These are phyloP conservation scores for Carassius gibelio DNA, from an alignment of 2,113 vertebrate species.

Conservation along the genomic window DNA sequence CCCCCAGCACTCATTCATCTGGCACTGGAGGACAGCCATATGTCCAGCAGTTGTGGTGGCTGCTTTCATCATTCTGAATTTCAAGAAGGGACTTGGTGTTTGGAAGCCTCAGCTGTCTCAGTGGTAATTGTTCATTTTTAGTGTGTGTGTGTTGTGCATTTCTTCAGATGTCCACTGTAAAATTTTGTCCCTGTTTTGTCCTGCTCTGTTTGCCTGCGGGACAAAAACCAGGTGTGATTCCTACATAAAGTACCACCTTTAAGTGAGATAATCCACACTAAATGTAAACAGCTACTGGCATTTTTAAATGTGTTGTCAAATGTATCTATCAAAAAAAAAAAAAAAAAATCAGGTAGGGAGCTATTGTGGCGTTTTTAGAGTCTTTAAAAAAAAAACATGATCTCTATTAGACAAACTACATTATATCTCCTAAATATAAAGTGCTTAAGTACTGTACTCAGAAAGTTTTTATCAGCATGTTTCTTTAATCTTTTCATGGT, in stretches of 20 bases:
- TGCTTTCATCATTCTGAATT: constrained; percentile 11
- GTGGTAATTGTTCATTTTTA: not conserved
- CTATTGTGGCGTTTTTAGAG: not conserved
- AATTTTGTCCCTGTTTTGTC: not conserved
- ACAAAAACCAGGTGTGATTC: constrained; percentile 20
- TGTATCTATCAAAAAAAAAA: not conserved
- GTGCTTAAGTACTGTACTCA: not conserved
- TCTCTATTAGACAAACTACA: not conserved
- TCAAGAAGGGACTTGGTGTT: not conserved
- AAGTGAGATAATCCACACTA: not conserved
- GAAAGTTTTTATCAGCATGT: not conserved
- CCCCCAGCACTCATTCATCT: constrained; percentile 28
- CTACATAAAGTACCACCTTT: not conserved
- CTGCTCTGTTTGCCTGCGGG: not conserved
- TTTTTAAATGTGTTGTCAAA: not conserved
- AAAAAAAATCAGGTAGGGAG: not conserved
- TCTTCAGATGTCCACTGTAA: not conserved
- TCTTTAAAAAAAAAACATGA: not conserved
- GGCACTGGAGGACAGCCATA: constrained; percentile 16
- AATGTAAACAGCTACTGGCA: not conserved
- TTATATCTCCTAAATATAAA: not conserved
- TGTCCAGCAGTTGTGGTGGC: constrained; percentile 33
- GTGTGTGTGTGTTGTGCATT: not conserved
- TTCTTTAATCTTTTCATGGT: not conserved
- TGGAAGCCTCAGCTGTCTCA: not conserved